Conservation (phyloP, 2,113 vertebrate species). For the Microcebus murinus region DNA sequence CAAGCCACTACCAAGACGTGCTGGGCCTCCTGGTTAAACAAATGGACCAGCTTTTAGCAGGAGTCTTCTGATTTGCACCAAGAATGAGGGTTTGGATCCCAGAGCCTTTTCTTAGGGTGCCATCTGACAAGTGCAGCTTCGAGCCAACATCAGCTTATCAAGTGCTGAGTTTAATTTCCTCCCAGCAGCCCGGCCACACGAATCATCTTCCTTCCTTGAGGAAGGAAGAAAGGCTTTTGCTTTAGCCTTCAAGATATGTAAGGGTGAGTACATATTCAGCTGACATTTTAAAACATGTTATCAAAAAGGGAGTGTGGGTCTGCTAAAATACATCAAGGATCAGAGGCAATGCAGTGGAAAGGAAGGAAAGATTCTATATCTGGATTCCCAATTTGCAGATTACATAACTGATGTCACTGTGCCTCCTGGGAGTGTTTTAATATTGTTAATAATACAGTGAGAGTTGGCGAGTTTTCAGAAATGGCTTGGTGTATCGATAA, state of each 20-base stretch:
- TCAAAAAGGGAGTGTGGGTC: constrained; percentile 4
- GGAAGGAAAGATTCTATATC: not conserved
- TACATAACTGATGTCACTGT: constrained; percentile 39
- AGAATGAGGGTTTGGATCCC: not conserved
- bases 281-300: constrained; percentile 1
- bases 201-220: not conserved
- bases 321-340: not conserved
- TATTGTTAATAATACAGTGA: constrained; percentile 40
- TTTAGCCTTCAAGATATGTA: not conserved
- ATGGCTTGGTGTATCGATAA: constrained; percentile 14
- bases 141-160: constrained; percentile 43
- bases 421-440: constrained; percentile 41
- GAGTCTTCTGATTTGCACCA: constrained; percentile 20
- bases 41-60: not conserved
- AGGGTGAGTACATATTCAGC: not conserved
- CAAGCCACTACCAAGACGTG: constrained; percentile 75
- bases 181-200: not conserved
- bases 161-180: constrained; percentile 16
- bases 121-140: constrained; percentile 43
- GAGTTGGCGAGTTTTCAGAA: constrained; percentile 37
- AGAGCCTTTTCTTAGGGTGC: constrained; percentile 43
- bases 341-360: not conserved
- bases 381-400: constrained; percentile 38
- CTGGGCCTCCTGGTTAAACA: constrained; percentile 6
- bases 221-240: constrained; percentile 47